Base-by-base conservation (phyloP, 2,113 vertebrate species). In the Catharus bicknelli region DNA sequence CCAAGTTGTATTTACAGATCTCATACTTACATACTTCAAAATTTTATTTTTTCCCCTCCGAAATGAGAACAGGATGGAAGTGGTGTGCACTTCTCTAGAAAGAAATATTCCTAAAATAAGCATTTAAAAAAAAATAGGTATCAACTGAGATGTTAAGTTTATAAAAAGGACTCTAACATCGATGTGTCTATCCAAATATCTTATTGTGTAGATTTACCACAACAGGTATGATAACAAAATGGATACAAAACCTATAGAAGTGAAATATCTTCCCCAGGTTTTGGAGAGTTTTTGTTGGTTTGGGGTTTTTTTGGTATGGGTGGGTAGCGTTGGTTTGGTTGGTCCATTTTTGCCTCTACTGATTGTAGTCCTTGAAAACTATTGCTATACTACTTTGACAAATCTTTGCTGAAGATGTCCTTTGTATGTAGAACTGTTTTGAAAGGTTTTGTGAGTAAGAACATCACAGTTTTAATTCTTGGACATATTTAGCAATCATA, bases 271-370 rank as follows among this genome's bases (percentile, higher is more conserved):
- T 90, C 7, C 29, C 11, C 51, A 20, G 5, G 1, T 30, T 58
- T 87, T 55, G 7, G 6, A 2, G 8, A 14, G 11, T 1, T 62
- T 62, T 38, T 32, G 9, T 45, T 67, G 11, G 12, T 43, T 59
- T 43, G 2, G 7, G 5, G 3, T 9, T 50, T n/a, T 76, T 64
- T 59, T 57, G 2, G 11, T 10, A 9, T 17, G 6, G 3, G 6
- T 22, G 8, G 10, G 17, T 32, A 13, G 32, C 43, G 11, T 9
- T 74, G 38, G 10, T n/a, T 45, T 73, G 11, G 5, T 66, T 75
- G 16, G 22, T 29, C 40, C 4, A 43, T 36, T 82, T 67, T 34
- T 25, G 12, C 16, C 22, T 72, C 30, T 66, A 2, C 26, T 54
- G 30, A 30, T 19, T 9, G 5, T 19, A 63, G 4, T 20, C 26